A percentile compares a stretch with the other conserved stretches of the same genome.
Conservation (phyloP, 2,797 vertebrate genomes). For the Scyliorhinus canicula region DNA sequence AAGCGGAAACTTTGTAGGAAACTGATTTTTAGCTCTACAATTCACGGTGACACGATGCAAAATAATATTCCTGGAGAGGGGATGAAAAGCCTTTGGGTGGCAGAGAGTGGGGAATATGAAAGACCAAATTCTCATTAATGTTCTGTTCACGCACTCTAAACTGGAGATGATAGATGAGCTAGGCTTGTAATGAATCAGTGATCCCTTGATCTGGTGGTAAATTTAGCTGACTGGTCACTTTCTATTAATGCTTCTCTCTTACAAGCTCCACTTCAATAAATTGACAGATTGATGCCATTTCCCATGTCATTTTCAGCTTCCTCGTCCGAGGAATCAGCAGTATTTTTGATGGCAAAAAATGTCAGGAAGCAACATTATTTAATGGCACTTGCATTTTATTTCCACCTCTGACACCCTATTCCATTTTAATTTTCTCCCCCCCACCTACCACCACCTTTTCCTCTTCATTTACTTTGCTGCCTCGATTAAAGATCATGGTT, state of each 20-base stretch:
- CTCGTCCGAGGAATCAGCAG: not conserved
- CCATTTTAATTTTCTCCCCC: not conserved
- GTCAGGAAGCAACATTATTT: not conserved
- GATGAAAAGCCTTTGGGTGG: not conserved
- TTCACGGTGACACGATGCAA: not conserved
- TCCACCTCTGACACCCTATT: not conserved
- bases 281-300: not conserved
- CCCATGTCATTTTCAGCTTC: not conserved
- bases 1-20: not conserved
- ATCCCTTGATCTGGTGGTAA: not conserved
- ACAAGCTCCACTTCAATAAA: not conserved
- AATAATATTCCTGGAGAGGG: not conserved
- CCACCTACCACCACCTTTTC: not conserved
- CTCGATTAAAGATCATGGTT: not conserved
- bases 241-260: not conserved
- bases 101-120: not conserved
- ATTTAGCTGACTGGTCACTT: conserved; percentile 22
- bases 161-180: conserved; percentile 17
- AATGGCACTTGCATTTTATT: not conserved
- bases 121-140: not conserved
- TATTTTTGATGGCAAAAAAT: not conserved
- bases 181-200: not conserved
- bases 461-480: not conserved
- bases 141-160: not conserved
- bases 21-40: not conserved